These are phyloP conservation scores for Manis crassicaudata DNA, from an alignment of 2,797 vertebrate species.

Conservation along the genomic window DNA sequence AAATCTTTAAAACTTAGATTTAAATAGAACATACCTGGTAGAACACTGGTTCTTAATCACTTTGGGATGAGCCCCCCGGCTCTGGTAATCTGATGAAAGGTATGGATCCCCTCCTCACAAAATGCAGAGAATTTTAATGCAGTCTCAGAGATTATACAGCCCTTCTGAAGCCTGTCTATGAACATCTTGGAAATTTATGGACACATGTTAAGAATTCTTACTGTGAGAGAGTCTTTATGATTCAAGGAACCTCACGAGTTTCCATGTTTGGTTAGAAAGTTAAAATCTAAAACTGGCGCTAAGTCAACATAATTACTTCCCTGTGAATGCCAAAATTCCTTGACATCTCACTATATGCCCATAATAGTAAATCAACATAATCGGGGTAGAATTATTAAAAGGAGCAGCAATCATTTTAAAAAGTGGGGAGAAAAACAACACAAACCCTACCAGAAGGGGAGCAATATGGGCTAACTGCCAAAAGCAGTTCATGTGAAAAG, in stretches of 20 bases:
- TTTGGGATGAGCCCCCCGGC: background rate
- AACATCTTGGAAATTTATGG: background rate
- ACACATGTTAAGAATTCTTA: background rate
- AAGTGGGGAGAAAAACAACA: background rate
- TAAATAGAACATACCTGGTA: background rate
- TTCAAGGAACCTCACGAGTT: background rate
- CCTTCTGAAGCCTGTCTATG: background rate
- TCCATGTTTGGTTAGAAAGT: slow-evolving; percentile 51
- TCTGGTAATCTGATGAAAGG: background rate
- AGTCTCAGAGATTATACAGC: background rate
- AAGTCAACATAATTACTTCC: slow-evolving; percentile 3
- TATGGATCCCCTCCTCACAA: background rate
- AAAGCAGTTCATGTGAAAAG: background rate
- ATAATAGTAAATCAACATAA: background rate
- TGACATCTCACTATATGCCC: background rate
- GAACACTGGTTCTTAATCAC: background rate
- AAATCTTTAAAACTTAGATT: background rate
- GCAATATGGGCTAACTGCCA: background rate
- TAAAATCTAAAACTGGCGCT: slow-evolving; percentile 32
- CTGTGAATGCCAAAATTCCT: background rate
- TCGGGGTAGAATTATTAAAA: background rate
- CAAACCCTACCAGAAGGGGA: background rate
- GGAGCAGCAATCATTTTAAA: background rate
- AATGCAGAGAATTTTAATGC: background rate
- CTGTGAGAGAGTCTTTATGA: background rate